These are phyloP conservation scores for Oceanites oceanicus DNA, from an alignment of 2,113 vertebrate species.

Conservation along the genomic window DNA sequence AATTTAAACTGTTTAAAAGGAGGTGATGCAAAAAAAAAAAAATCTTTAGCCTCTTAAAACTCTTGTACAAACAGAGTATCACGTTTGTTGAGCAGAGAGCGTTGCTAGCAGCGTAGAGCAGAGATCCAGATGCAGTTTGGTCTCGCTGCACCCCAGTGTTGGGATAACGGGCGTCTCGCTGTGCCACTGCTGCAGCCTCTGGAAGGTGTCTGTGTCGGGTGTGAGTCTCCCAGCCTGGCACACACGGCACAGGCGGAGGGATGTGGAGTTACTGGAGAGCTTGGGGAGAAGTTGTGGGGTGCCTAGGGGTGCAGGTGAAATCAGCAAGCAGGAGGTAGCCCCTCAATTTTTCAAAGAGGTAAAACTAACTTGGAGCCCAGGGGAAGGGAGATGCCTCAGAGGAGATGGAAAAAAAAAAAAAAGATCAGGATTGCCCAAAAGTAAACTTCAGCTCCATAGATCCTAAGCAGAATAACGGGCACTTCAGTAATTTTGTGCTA, in stretches of 20 bases:
- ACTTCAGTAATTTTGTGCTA: background rate
- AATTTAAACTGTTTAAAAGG: background rate
- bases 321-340: background rate
- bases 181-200: background rate
- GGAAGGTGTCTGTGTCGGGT: background rate
- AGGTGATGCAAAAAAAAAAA: background rate
- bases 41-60: background rate
- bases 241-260: background rate
- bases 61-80: background rate
- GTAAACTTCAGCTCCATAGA: rapidly evolving
- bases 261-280: rapidly evolving
- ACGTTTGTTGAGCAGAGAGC: background rate
- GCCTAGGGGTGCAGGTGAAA: background rate
- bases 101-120: background rate
- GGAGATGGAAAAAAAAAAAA: no score
- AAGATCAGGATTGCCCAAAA: rapidly evolving
- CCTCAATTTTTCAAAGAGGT: background rate
- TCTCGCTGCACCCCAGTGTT: background rate
- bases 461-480: background rate
- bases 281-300: background rate
- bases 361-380: background rate
- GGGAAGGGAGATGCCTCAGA: background rate
- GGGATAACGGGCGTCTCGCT: rapidly evolving
- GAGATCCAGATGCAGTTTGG: background rate
- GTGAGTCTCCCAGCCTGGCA: background rate